These are phyloP conservation scores for Ictidomys tridecemlineatus DNA, from an alignment of 2,113 vertebrate genomes.

Conservation along the genomic window DNA sequence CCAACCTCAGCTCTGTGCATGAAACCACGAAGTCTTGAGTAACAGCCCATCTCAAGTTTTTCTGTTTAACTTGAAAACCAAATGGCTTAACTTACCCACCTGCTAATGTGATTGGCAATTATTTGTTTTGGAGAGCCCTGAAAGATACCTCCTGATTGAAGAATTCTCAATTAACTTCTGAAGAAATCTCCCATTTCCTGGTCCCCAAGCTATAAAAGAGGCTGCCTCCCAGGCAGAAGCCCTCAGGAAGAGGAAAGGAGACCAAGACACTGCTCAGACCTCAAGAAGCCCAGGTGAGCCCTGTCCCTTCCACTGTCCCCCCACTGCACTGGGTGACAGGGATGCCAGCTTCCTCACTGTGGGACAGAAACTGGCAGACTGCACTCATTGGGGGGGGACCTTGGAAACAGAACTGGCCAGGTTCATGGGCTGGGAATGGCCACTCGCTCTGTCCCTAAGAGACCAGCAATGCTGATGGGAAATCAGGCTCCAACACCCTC, in stretches of 20 bases:
- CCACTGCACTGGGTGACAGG: not conserved
- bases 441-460: not conserved
- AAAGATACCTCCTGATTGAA: constrained; percentile 43
- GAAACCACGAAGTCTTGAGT: constrained; percentile 74
- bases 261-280: not conserved
- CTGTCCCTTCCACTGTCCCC: accelerated
- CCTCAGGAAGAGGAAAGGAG: not conserved
- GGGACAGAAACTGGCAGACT: not conserved
- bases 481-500: not conserved
- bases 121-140: constrained; percentile 79
- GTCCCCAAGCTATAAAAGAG: constrained; percentile 71
- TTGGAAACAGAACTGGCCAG: not conserved
- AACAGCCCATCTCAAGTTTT: constrained; percentile 73
- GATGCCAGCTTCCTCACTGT: not conserved
- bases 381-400: not conserved
- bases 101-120: constrained; percentile 70
- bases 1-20: not conserved
- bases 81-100: constrained; percentile 49
- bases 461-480: not conserved
- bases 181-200: constrained; percentile 49
- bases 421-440: not conserved
- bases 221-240: not conserved
- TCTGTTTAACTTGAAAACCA: constrained; percentile 68
- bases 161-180: constrained; percentile 55
- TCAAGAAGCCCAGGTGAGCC: constrained; percentile 68